Percentiles rank a stretch among this genome's conserved stretches.
Evolutionary conservation across 2,113 vertebrate genomes (phyloP).

Genomic region (Phaethornis superciliosus): DNA sequence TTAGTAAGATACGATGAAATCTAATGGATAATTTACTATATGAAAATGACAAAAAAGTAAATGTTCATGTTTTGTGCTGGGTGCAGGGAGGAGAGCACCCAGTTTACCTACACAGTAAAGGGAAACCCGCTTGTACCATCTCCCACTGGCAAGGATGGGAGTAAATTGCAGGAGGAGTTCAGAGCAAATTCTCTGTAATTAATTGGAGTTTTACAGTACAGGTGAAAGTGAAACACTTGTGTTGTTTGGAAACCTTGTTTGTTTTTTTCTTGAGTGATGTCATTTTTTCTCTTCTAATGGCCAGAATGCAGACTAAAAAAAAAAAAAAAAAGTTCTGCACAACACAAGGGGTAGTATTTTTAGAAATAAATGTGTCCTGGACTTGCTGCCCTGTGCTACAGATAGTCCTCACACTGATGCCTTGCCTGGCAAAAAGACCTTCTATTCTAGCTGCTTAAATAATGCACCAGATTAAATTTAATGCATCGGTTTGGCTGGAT

Average conservation of each 20-base stretch:
- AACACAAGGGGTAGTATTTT: conserved; percentile 53
- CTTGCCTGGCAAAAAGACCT: conserved; percentile 53
- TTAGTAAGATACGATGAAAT: conserved; percentile 99
- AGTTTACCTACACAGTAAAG: neutral
- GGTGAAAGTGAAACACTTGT: conserved; percentile 61
- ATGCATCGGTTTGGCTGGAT: conserved; percentile 38
- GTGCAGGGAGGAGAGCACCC: neutral
- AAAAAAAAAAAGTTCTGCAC: conserved; percentile 22
- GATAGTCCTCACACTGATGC: conserved; percentile 53
- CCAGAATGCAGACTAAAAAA: conserved; percentile 45
- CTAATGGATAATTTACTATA: conserved; percentile 96
- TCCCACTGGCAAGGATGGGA: neutral
- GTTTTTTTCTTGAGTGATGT: conserved; percentile 50
- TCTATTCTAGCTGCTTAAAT: conserved; percentile 60
- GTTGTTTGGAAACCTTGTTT: conserved; percentile 19
- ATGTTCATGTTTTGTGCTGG: conserved; percentile 32
- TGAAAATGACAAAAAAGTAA: conserved; percentile 86
- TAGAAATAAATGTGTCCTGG: conserved; percentile 55
- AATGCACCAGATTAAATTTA: conserved; percentile 63
- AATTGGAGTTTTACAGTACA: conserved; percentile 28
- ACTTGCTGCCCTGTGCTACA: conserved; percentile 46
- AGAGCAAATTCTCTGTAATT: conserved; percentile 51
- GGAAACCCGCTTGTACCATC: neutral
- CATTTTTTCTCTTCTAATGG: conserved; percentile 65
- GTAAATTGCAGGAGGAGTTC: conserved; percentile 29